A percentile compares a stretch with the other conserved stretches of the same genome.
Conservation (phyloP, 2,797 vertebrate species). For the Brachyrhaphis roseni region DNA sequence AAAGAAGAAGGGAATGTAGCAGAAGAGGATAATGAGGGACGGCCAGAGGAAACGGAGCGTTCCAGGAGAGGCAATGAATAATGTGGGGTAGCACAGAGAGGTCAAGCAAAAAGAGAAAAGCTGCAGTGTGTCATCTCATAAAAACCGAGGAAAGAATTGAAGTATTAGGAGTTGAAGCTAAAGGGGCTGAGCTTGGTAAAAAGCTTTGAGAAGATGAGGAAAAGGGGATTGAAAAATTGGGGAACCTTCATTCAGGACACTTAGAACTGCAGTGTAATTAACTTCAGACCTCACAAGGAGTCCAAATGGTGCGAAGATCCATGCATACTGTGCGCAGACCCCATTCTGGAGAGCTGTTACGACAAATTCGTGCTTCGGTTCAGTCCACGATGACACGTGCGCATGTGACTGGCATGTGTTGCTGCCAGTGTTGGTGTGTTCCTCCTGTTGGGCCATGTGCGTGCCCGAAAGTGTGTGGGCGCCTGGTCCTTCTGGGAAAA, state of each 20-base stretch:
- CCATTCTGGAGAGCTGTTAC: slow-evolving; percentile 5
- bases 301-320: slow-evolving; percentile 9
- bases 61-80: not conserved
- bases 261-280: slow-evolving; percentile 23
- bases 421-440: slow-evolving; percentile 2
- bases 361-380: slow-evolving; percentile 9
- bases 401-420: slow-evolving; percentile 3
- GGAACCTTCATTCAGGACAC: slow-evolving; percentile 26
- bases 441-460: slow-evolving; percentile 35
- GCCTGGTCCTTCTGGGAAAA: slow-evolving; percentile 18
- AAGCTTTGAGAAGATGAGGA: slow-evolving; percentile 1
- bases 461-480: slow-evolving; percentile 15
- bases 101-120: slow-evolving; percentile 12
- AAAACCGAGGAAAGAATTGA: not conserved
- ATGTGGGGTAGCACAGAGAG: not conserved
- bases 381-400: slow-evolving; percentile 6
- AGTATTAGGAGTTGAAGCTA: slow-evolving; percentile 18
- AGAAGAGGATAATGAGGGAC: slow-evolving; percentile 30
- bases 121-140: slow-evolving; percentile 4
- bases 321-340: slow-evolving; percentile 8
- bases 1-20: slow-evolving; percentile 15
- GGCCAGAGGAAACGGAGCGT: slow-evolving; percentile 11
- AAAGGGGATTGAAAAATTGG: slow-evolving; percentile 19
- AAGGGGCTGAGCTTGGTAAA: slow-evolving; percentile 24
- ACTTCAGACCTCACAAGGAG: not conserved